Conservation (phyloP, 2,888 invertebrate genomes). For the Epirrhoe tristata region DNA sequence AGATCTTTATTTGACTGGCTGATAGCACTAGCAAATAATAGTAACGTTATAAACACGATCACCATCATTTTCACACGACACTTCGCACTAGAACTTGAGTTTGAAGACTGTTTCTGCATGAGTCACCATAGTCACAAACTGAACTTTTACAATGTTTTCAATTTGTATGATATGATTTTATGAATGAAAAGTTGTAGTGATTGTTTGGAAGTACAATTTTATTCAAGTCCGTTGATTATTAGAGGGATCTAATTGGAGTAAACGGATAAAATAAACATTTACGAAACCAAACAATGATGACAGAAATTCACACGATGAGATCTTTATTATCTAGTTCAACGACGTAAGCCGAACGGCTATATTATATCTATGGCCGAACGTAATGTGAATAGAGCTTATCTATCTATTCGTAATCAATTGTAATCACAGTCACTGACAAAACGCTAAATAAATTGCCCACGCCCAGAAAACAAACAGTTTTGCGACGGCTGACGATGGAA, state of each 20-base stretch:
- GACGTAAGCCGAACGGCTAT: no score
- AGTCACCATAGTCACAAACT: slow-evolving; percentile 58
- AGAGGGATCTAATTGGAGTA: background rate
- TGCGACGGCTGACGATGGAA: background rate
- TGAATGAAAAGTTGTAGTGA: slow-evolving; percentile 59
- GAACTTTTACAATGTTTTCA: slow-evolving; percentile 27
- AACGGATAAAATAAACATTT: slow-evolving; percentile 13
- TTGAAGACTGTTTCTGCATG: slow-evolving; percentile 50
- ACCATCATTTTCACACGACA: slow-evolving; percentile 67
- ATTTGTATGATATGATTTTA: slow-evolving; percentile 39
- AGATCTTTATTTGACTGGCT: slow-evolving; percentile 78
- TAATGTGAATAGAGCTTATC: slow-evolving; percentile 61
- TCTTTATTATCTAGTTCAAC: no score
- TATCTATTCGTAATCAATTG: slow-evolving; percentile 73
- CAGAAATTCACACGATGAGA: slow-evolving; percentile 16
- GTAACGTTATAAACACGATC: slow-evolving; percentile 51
- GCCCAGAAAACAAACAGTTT: slow-evolving; percentile 71
- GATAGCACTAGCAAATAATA: slow-evolving; percentile 57
- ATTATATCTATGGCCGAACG: slow-evolving; percentile 54
- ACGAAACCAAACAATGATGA: slow-evolving; percentile 29
- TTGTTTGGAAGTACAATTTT: background rate
- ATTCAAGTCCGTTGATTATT: background rate
- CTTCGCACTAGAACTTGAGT: slow-evolving; percentile 43
- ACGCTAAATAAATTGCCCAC: slow-evolving; percentile 66
- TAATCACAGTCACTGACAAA: slow-evolving; percentile 49